phyloP scores from a whole-genome alignment of 1,140 invertebrate species.

The Lepidostoma basale region DNA sequence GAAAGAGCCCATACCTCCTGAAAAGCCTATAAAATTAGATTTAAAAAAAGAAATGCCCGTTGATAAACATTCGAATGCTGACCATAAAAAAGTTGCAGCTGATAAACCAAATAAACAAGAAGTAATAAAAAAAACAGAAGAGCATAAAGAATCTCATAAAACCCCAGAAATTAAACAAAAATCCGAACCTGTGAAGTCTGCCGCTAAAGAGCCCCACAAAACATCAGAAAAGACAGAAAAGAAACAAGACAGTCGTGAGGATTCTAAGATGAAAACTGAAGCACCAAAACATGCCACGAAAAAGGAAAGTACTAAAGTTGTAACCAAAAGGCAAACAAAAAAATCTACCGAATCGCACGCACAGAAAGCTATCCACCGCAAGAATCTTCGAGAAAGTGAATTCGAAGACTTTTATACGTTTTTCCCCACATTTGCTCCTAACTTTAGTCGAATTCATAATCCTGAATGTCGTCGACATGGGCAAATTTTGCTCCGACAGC shows the following conservation, averaged over 20 bases:
- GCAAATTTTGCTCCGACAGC: constrained; percentile 68
- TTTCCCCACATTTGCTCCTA: constrained; percentile 69
- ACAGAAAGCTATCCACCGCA: constrained; percentile 51
- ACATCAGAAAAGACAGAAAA: background rate
- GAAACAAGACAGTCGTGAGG: constrained; percentile 10
- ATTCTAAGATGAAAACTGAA: constrained; percentile 30
- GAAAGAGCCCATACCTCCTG: background rate
- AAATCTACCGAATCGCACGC: constrained; percentile 49
- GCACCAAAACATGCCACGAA: constrained; percentile 4
- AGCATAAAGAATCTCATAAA: background rate
- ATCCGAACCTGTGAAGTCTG: background rate
- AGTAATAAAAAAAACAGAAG: background rate
- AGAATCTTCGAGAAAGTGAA: constrained; percentile 56
- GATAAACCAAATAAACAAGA: constrained; percentile 6
- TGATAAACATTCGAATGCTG: background rate
- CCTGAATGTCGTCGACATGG: constrained; percentile 69
- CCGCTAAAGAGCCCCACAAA: constrained; percentile 3
- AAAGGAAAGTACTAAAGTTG: constrained; percentile 34
- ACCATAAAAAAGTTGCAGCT: background rate
- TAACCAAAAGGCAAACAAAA: constrained; percentile 10
- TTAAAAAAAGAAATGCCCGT: constrained; percentile 16
- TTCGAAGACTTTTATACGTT: constrained; percentile 64
- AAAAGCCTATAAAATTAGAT: background rate
- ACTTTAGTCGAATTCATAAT: constrained; percentile 67
- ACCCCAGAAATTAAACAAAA: background rate